Evolutionary conservation across 2,113 vertebrate genomes (phyloP), one percentile per base, ranked within the genome.

Genomic region (Stictonetta naevosa): DNA sequence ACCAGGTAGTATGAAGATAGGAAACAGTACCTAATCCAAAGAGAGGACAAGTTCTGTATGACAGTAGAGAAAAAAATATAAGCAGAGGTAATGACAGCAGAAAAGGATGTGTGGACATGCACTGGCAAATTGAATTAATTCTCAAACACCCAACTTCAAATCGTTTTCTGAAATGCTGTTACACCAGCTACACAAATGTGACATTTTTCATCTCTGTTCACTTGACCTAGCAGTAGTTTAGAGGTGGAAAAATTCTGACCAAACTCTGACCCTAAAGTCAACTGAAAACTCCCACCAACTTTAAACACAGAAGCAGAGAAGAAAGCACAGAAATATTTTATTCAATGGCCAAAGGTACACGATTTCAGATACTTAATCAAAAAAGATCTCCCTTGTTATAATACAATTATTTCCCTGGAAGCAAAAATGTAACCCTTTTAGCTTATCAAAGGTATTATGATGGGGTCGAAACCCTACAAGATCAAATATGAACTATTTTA

Each of bases 71-170:
- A 64, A 72, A 83, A 82, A 77, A 76, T 22, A 0, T 9, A 74
- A 77, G 64, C 16, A 66, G 58, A 76, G 53, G 31, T 50, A 94
- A 59, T 58, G 94, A 91, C 91, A 95, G 81, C 60, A n/a, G 74
- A 84, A 38, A 87, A 91, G 19, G 77, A 94, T n/a, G 81, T 94
- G 91, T 85, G 71, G 93, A 95, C 44, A 91, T 80, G 84, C 78
- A 91, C 40, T 56, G 55, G 78, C 71, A 95, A 94, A 95, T 94
- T 83, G 78, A 95, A 94, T 91, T 95, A 95, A 96, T 95, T 94
- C 82, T 60, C 75, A 69, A 94, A 92, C 75, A 92, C 8, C 10
- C 69, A 88, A 80, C 84, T 93, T 91, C 90, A 93, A 79, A 95
- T 90, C 25, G 28, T 93, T 91, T 85, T 94, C 84, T 52, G 59